Percentiles rank a stretch among this genome's conserved stretches.
phyloP scores from a whole-genome alignment of 1,140 invertebrate species.

The Drosophila tropicalis region DNA sequence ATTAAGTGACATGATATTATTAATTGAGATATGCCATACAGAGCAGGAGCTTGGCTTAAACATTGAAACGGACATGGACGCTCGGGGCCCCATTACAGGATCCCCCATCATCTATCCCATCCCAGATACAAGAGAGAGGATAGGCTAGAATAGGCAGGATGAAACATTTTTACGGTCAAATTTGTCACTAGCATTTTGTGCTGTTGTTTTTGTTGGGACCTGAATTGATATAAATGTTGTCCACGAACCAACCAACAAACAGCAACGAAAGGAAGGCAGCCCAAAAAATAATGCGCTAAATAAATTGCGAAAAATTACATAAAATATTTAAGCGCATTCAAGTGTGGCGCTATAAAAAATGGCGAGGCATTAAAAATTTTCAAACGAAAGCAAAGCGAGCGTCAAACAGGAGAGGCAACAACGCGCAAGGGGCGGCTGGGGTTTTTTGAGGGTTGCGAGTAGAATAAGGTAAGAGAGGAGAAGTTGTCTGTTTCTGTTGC shows the following conservation, averaged over 20 bases:
- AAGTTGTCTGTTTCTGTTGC: not conserved
- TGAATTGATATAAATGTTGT: slow-evolving; percentile 74
- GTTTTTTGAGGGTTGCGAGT: not conserved
- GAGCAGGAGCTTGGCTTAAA: slow-evolving; percentile 14
- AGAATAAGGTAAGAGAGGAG: not conserved
- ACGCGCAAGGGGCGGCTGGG: too few relatives aligned
- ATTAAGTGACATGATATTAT: slow-evolving; percentile 60
- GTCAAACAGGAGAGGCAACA: slow-evolving; percentile 38
- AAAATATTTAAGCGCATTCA: slow-evolving; percentile 82
- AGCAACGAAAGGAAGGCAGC: not conserved
- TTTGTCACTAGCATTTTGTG: slow-evolving; percentile 51
- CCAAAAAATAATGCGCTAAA: slow-evolving; percentile 75
- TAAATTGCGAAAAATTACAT: slow-evolving; percentile 82
- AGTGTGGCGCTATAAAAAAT: slow-evolving; percentile 77
- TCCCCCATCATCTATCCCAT: too few relatives aligned
- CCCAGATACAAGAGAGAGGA: not conserved
- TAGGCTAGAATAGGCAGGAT: not conserved
- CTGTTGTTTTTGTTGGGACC: slow-evolving; percentile 7
- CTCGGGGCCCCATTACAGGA: slow-evolving; percentile 27
- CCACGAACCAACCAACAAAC: slow-evolving; percentile 21
- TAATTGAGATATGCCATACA: slow-evolving; percentile 60
- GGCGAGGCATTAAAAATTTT: slow-evolving; percentile 76
- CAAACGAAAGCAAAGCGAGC: slow-evolving; percentile 72
- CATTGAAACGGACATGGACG: slow-evolving; percentile 67
- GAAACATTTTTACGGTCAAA: slow-evolving; percentile 43